Evolutionary conservation across 2,797 vertebrate species (phyloP).

Genomic region (Hypotaenidia okinawae): DNA sequence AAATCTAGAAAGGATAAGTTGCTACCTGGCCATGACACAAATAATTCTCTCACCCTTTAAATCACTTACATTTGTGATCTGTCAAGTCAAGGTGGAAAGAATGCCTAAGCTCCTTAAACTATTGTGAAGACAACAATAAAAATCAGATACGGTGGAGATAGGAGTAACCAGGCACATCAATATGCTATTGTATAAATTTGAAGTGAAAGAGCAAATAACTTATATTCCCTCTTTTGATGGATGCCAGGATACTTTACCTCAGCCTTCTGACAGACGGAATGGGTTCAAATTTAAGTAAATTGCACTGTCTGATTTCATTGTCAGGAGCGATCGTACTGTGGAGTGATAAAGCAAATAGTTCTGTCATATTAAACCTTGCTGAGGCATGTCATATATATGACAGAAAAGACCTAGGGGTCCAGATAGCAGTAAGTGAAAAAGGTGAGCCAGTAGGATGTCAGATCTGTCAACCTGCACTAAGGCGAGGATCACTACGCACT

Average conservation of each 20-base stretch:
- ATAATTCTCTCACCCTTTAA: not conserved
- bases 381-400: slow-evolving; percentile 53
- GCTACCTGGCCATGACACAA: not conserved
- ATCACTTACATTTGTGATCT: slow-evolving; percentile 37
- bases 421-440: slow-evolving; percentile 82
- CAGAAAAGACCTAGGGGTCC: slow-evolving; percentile 70
- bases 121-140: slow-evolving; percentile 48
- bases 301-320: slow-evolving; percentile 67
- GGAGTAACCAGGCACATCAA: slow-evolving; percentile 43
- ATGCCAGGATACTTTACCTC: slow-evolving; percentile 75
- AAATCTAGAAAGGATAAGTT: not conserved
- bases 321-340: slow-evolving; percentile 60
- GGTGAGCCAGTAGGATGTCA: slow-evolving; percentile 70
- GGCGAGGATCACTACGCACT: not conserved
- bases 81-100: slow-evolving; percentile 25
- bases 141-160: slow-evolving; percentile 32
- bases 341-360: slow-evolving; percentile 71
- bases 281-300: slow-evolving; percentile 59
- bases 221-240: slow-evolving; percentile 55
- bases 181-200: slow-evolving; percentile 45
- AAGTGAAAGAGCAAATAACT: slow-evolving; percentile 71
- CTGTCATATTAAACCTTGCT: slow-evolving; percentile 77
- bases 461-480: slow-evolving; percentile 67
- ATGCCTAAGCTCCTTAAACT: slow-evolving; percentile 28
- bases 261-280: slow-evolving; percentile 70